phyloP scores from a whole-genome alignment of 2,797 vertebrate species.

The Lutjanus argentimaculatus region DNA sequence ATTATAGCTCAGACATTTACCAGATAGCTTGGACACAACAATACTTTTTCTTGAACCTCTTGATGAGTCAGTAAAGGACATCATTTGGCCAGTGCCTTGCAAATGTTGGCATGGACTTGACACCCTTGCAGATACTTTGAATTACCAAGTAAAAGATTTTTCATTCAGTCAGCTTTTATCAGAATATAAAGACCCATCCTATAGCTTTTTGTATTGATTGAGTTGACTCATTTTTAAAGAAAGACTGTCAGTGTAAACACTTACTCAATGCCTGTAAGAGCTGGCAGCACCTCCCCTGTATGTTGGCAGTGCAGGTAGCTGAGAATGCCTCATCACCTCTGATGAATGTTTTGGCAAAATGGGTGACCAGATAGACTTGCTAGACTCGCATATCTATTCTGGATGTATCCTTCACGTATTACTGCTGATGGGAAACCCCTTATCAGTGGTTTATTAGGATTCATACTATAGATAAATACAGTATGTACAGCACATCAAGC shows the following conservation, averaged over 20 bases:
- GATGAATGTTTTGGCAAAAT: constrained; percentile 32
- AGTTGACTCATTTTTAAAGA: neutral
- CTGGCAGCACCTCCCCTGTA: constrained; percentile 2
- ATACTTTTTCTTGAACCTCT: neutral
- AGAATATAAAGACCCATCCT: neutral
- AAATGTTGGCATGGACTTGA: neutral
- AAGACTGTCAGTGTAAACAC: neutral
- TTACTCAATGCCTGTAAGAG: neutral
- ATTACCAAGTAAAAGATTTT: neutral
- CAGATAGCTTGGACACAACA: neutral
- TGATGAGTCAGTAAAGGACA: neutral
- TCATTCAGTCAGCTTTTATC: neutral
- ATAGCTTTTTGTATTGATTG: neutral
- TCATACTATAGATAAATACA: neutral
- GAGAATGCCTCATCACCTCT: constrained; percentile 37
- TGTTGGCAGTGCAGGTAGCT: constrained; percentile 37
- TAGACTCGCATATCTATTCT: constrained; percentile 16
- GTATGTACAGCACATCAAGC: neutral
- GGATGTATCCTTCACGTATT: neutral
- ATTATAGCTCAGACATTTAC: neutral
- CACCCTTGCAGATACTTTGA: neutral
- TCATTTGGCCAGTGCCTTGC: neutral
- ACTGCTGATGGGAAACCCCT: neutral
- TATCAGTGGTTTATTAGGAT: neutral
- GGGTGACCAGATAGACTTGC: constrained; percentile 3